Base-by-base conservation (phyloP, 2,797 vertebrate species). In the Epinephelus awoara region DNA sequence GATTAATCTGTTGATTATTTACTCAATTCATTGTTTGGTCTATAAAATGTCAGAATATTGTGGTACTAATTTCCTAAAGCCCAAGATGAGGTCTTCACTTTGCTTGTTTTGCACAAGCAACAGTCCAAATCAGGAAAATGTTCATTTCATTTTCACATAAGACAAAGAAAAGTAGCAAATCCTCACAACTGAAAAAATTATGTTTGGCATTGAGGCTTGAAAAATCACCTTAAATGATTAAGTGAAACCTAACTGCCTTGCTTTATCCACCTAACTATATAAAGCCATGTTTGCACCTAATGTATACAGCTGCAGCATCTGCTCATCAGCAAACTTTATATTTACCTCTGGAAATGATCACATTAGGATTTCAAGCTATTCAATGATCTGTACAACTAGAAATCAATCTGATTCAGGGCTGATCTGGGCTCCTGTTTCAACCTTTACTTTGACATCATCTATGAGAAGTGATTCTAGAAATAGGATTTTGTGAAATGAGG, bases 101-200 rank as follows among this genome's bases (percentile, higher is more conserved):
- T 3, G 17, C 27, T 58, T 67, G 14, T 19, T 65, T 49, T 56
- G 15, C 47, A n/a, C 12, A 55, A 49, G 2, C 40, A 47, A 38
- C 21, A 19, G 8, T 34, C 9, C 15, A 57, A 0, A 0, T 1
- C 6, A 25, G 21, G 40, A 21, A 44, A 5, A 50, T 15, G 9
- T 40, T 15, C 6, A n/a, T 14, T 17, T 74, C 47, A 49, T 15
- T n/a, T 4, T 42, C 38, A 61, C n/a, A 17, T 23, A 4, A 61
- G 57, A 29, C 27, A 40, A 4, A 40, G 40, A 13, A 44, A 56
- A 65, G 52, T 5, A 47, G n/a, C 27, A 55, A 65, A 40, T 46
- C 23, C 25, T 42, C 49, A 44, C 8, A 46, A 52, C 2, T n/a
- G 8, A 64, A 64, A 29, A 29, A 29, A 4, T 19, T 12, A 49